A percentile compares a stretch with the other conserved stretches of the same genome.
These are phyloP conservation scores for Rutilus rutilus DNA, from an alignment of 2,113 vertebrate species.

Conservation along the genomic window DNA sequence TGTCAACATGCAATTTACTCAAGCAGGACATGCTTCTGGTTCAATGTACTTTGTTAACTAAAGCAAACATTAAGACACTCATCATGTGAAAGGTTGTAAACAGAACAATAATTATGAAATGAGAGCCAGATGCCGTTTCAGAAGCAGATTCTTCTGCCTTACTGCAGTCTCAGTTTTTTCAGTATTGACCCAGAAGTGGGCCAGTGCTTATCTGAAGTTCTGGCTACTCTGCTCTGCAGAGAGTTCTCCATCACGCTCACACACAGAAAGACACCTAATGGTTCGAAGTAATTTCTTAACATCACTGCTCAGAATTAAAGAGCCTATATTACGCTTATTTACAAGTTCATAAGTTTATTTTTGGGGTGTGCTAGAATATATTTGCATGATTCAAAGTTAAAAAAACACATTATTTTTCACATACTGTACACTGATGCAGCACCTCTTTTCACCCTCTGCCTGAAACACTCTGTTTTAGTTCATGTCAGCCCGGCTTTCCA, in stretches of 20 bases:
- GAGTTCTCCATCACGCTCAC: not conserved
- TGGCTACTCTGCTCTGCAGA: not conserved
- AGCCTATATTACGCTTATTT: not conserved
- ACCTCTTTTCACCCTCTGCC: not conserved
- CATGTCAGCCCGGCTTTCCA: no score
- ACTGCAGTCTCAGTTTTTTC: not conserved
- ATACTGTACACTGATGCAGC: not conserved
- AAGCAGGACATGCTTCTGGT: not conserved
- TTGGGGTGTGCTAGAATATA: not conserved
- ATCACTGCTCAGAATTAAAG: not conserved
- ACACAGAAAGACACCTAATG: not conserved
- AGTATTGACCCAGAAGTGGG: slow-evolving; percentile 7
- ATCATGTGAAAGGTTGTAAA: not conserved
- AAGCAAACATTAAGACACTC: not conserved
- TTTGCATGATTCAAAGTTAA: not conserved
- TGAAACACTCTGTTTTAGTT: no score
- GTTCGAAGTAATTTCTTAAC: not conserved
- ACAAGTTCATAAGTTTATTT: not conserved
- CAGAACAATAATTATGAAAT: not conserved
- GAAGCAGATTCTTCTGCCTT: not conserved
- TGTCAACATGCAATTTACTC: not conserved
- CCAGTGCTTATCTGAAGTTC: slow-evolving; percentile 22
- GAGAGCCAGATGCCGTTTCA: not conserved
- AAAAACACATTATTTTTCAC: not conserved
- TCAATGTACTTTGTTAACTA: not conserved